Evolutionary conservation across 92 coral and sea anemone species (phyloP).

Genomic region (Anthopleura xanthogrammica): DNA sequence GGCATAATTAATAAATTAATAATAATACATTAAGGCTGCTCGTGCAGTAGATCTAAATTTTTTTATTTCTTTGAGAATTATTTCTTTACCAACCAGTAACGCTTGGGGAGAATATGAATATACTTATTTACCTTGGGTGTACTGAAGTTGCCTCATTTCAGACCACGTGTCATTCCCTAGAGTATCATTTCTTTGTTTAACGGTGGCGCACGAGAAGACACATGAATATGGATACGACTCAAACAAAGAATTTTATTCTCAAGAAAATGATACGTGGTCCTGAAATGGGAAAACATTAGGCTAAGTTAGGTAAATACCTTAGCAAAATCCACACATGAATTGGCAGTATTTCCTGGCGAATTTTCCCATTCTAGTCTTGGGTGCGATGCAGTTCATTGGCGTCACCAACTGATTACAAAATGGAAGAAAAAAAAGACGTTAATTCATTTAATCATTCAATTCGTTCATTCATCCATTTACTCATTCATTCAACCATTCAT

Average conservation of each 20-base stretch:
- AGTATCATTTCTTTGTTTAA: background rate
- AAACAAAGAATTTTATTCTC: background rate
- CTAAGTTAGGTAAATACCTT: background rate
- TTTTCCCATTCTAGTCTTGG: conserved; percentile 4
- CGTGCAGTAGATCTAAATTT: too few relatives aligned
- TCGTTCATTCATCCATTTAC: too few relatives aligned
- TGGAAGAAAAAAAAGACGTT: background rate
- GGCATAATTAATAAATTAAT: background rate
- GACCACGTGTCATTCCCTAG: background rate
- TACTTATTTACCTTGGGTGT: too few relatives aligned
- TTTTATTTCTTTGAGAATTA: too few relatives aligned
- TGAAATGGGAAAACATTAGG: background rate
- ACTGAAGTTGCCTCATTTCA: too few relatives aligned
- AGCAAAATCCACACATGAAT: conserved; percentile 16
- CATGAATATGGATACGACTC: too few relatives aligned
- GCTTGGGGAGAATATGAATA: too few relatives aligned
- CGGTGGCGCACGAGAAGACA: background rate
- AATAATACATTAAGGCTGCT: too few relatives aligned
- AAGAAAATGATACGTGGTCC: background rate
- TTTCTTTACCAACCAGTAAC: too few relatives aligned
- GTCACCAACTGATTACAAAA: conserved; percentile 1
- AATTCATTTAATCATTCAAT: background rate
- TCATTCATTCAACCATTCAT: too few relatives aligned
- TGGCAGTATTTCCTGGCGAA: conserved; percentile 4
- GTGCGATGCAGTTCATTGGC: background rate